These are phyloP conservation scores for Leptinotarsa tumamoca DNA, from an alignment of 2,888 invertebrate genomes.

Conservation along the genomic window DNA sequence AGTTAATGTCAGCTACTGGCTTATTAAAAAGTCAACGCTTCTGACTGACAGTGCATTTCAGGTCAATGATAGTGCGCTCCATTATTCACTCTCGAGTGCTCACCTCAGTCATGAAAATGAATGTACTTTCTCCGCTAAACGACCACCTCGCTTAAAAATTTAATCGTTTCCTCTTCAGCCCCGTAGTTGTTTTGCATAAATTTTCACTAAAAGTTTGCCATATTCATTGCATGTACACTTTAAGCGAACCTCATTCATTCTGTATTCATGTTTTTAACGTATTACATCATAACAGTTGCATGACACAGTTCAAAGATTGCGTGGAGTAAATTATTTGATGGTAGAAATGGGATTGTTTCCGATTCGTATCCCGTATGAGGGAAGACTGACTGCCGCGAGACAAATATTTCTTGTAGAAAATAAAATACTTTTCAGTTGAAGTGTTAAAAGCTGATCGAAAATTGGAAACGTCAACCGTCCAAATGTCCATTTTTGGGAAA, in stretches of 20 bases:
- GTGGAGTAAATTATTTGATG: slow-evolving; percentile 2
- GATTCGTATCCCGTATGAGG: no score
- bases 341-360: not conserved
- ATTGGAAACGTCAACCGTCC: no score
- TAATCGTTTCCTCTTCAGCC: slow-evolving; percentile 12
- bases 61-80: slow-evolving; percentile 5
- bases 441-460: no score
- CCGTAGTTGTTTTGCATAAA: slow-evolving; percentile 15
- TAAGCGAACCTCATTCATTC: slow-evolving; percentile 13
- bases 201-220: slow-evolving; percentile 17
- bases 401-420: no score
- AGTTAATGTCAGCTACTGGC: not conserved
- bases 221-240: slow-evolving; percentile 12
- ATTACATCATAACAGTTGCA: slow-evolving; percentile 12
- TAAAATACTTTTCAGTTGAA: no score
- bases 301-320: slow-evolving; percentile 8
- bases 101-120: slow-evolving; percentile 18
- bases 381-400: no score
- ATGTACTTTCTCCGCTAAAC: not conserved
- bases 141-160: slow-evolving; percentile 10
- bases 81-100: slow-evolving; percentile 6
- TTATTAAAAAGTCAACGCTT: not conserved
- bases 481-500: no score
- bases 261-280: slow-evolving; percentile 13
- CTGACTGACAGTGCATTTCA: not conserved